Conservation (phyloP, 2,113 vertebrate genomes). For the Cranoglanis bouderius region DNA sequence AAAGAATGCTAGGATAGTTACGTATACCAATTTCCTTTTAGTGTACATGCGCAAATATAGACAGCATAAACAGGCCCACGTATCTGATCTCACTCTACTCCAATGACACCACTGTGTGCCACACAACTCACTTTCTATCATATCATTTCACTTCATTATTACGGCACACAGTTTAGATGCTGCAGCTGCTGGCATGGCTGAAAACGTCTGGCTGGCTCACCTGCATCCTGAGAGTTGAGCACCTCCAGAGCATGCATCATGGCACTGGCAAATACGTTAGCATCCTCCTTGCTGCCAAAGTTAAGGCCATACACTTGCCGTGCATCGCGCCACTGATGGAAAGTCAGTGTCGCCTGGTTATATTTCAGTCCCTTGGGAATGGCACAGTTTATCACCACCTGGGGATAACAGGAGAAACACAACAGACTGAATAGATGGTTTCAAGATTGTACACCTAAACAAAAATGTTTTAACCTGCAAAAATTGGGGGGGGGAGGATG, state of each 20-base stretch:
- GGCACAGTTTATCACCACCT: constrained; percentile 99
- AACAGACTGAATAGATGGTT: background rate
- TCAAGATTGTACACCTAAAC: background rate
- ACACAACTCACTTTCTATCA: background rate
- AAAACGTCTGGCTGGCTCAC: constrained; percentile 62
- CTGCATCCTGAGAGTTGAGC: constrained; percentile 96
- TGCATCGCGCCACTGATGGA: constrained; percentile 97
- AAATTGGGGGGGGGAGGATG: no score
- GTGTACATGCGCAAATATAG: background rate
- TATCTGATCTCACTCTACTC: background rate
- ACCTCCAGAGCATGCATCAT: constrained; percentile 99
- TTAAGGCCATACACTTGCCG: constrained; percentile 97
- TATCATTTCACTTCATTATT: background rate
- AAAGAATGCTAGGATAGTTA: background rate
- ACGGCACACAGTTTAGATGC: background rate
- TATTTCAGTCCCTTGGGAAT: constrained; percentile 99
- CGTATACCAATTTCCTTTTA: constrained; percentile 3
- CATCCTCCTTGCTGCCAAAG: constrained; percentile 99
- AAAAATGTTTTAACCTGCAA: background rate
- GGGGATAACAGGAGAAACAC: constrained; percentile 17
- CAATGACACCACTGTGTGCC: background rate
- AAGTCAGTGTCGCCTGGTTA: constrained; percentile 98
- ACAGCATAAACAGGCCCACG: background rate
- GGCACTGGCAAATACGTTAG: constrained; percentile 98
- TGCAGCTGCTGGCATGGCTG: background rate